Evolutionary conservation across 2,888 invertebrate species (phyloP), one percentile per base, ranked within the genome.

Genomic region (Andrena praecox): DNA sequence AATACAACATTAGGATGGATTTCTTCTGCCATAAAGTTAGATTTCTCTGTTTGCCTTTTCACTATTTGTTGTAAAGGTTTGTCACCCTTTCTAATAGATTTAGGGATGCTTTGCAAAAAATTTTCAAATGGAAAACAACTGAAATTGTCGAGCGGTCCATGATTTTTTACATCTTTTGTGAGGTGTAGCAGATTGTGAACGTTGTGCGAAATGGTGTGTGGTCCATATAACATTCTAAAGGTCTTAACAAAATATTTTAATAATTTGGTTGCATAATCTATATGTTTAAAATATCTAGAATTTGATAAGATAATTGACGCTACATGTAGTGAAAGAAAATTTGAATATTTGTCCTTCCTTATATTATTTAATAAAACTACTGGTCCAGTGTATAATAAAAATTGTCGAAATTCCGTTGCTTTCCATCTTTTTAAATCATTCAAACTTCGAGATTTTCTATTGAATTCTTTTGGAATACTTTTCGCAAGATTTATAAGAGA

Each of bases 311-410:
- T 62, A 33, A 31, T 8, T 5, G 33, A n/a, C 6, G n/a, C 33
- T 33, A 62, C 33, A 62, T 62, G 62, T n/a, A 62, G n/a, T 33
- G 62, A 35, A 62, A 62, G 16, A 31, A 62, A 33, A 62, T 62
- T 62, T 2, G 7, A 33, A 62, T 62, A 62, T 62, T 10, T 62
- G n/a, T 33, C 31, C 33, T 62, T 62, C 8, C 8, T 62, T 33
- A 42, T 42, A 42, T 42, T 42, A 42, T 42, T 35, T 35, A 10
- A 35, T 35, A 35, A 35, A 35, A 35, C 35, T 35, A 35, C 10
- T 33, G 33, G 33, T 33, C 33, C 33, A 33, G 33, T 33, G 8
- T 33, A 33, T 33, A 33, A 33, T 33, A 35, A 35, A 35, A 35
- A 35, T 35, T 35, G 35, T 35, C 35, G 35, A 10, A 35, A 35